Evolutionary conservation across 35 echinoderm and acorn worm genomes (phyloP).

Genomic region (Chiridota heheva): DNA sequence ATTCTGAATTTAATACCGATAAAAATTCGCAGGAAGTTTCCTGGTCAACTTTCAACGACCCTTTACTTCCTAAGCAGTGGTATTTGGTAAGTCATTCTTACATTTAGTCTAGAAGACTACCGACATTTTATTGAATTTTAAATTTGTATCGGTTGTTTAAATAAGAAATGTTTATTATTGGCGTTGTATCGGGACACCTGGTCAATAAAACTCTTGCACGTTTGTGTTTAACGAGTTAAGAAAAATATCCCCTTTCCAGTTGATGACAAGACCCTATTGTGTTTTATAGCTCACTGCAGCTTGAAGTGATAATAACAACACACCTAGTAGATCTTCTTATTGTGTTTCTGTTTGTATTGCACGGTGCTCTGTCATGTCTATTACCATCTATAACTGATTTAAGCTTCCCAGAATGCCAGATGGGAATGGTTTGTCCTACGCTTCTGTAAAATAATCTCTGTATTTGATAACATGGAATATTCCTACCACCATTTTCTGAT

Average conservation of each 20-base stretch:
- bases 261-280: background rate
- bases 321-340: no score
- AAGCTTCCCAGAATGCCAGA: no score
- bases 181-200: background rate
- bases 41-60: conserved; percentile 78
- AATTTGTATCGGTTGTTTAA: background rate
- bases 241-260: no score
- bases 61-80: conserved; percentile 89
- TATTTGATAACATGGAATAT: no score
- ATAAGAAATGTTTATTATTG: background rate
- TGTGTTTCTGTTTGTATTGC: no score
- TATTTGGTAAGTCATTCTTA: conserved; percentile 73
- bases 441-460: no score
- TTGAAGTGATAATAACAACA: no score
- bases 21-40: conserved; percentile 16
- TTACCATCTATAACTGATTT: no score
- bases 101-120: background rate
- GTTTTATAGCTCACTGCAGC: no score
- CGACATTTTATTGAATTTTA: background rate
- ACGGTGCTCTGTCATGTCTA: no score
- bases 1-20: conserved; percentile 1
- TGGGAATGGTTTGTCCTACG: no score
- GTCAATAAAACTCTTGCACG: background rate
- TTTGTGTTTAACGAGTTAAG: background rate
- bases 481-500: no score